phyloP scores from a whole-genome alignment of 1,140 invertebrate genomes.

The Frieseomelitta varia region DNA sequence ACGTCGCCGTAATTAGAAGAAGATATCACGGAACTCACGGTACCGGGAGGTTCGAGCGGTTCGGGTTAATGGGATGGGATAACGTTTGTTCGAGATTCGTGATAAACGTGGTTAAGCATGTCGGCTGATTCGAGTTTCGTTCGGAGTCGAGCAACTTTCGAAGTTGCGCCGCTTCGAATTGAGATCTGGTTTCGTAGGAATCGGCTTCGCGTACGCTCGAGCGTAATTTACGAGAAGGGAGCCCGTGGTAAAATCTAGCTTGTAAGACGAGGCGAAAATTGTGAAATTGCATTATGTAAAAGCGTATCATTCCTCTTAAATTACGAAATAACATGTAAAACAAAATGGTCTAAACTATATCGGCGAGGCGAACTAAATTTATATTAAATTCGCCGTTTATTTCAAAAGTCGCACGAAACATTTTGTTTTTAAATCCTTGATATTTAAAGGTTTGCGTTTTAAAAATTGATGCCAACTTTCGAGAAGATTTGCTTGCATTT shows the following conservation, averaged over 20 bases:
- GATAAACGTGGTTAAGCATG: background rate
- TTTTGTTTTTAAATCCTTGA: no score
- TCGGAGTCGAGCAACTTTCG: background rate
- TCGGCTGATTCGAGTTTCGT: background rate
- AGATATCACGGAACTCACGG: conserved; percentile 26
- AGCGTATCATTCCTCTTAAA: no score
- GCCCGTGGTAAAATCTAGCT: background rate
- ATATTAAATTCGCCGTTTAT: background rate
- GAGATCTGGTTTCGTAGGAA: background rate
- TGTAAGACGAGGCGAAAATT: background rate
- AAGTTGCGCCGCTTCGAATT: background rate
- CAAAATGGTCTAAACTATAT: no score
- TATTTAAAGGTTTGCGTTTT: no score
- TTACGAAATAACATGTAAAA: no score
- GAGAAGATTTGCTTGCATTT: no score
- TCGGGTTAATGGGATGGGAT: conserved; percentile 21
- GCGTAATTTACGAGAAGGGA: background rate
- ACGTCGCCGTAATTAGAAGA: conserved; percentile 44
- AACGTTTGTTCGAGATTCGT: background rate
- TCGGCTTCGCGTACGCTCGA: background rate
- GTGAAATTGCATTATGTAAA: background rate
- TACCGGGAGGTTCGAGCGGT: background rate
- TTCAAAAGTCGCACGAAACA: background rate
- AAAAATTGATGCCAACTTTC: no score
- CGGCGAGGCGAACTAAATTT: background rate